phyloP scores from a whole-genome alignment of 1,140 invertebrate species.

The Lordiphosa clarofinis region DNA sequence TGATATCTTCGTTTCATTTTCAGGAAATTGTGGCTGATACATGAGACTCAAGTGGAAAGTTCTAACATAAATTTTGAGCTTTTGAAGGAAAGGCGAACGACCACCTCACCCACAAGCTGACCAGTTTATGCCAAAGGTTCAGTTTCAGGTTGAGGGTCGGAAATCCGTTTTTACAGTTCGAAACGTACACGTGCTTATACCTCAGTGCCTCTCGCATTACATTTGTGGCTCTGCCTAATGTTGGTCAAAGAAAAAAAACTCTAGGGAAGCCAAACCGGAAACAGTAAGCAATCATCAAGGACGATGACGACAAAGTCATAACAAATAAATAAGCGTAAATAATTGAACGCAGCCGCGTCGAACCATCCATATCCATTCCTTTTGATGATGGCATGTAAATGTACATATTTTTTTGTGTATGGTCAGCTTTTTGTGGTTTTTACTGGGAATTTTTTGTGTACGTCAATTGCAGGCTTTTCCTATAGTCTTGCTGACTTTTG shows the following conservation, averaged over 20 bases:
- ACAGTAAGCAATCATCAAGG: slow-evolving; percentile 31
- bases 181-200: slow-evolving; percentile 9
- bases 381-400: neutral
- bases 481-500: neutral
- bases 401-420: neutral
- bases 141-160: slow-evolving; percentile 27
- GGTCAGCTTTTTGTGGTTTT: too few species aligned
- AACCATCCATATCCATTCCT: neutral
- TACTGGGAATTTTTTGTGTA: neutral
- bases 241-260: neutral
- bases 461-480: slow-evolving; percentile 8
- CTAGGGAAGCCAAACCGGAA: slow-evolving; percentile 4
- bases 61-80: slow-evolving; percentile 33
- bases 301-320: slow-evolving; percentile 5
- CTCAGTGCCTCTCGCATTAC: slow-evolving; percentile 10
- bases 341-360: slow-evolving; percentile 32
- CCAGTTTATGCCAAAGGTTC: slow-evolving; percentile 13
- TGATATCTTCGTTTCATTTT: too few species aligned
- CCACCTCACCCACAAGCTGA: too few species aligned
- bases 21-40: slow-evolving; percentile 24
- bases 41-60: slow-evolving; percentile 28
- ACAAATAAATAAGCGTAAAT: slow-evolving; percentile 18
- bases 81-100: neutral
- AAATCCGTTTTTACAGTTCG: slow-evolving; percentile 39
- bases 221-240: slow-evolving; percentile 28